Evolutionary conservation across 2,797 vertebrate genomes (phyloP).

Genomic region (Psittacula echo): DNA sequence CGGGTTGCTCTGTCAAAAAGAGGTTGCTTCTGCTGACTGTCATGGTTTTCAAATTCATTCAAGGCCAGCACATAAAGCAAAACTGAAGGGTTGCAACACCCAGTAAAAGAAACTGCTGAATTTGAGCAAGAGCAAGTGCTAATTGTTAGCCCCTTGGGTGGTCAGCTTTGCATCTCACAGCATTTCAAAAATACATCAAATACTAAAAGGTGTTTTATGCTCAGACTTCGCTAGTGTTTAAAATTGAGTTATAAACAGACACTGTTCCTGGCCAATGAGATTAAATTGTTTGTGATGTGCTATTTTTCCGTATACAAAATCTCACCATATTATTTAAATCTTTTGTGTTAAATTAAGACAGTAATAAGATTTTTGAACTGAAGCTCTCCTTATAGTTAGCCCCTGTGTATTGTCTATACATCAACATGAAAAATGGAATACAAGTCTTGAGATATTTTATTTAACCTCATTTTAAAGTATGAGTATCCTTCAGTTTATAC

Average conservation of each 20-base stretch:
- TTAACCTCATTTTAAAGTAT: not conserved
- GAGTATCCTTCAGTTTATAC: not conserved
- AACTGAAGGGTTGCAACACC: not conserved
- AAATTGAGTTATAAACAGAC: constrained; percentile 31
- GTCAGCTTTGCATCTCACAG: not conserved
- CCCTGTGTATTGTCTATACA: not conserved
- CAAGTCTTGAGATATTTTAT: not conserved
- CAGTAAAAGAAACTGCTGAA: not conserved
- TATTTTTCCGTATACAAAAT: constrained; percentile 12
- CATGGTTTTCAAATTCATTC: not conserved
- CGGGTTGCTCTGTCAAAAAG: not conserved
- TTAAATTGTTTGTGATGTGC: constrained; percentile 25
- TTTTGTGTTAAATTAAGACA: not conserved
- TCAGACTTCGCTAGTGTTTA: not conserved
- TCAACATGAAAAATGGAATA: not conserved
- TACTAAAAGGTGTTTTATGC: not conserved
- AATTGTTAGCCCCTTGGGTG: not conserved
- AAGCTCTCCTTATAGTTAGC: not conserved
- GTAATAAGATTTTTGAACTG: not conserved
- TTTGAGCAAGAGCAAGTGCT: not conserved
- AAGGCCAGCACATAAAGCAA: not conserved
- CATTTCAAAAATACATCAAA: not conserved
- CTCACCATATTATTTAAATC: not conserved
- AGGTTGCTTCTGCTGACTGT: not conserved
- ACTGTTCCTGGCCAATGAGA: not conserved